phyloP scores from a whole-genome alignment of 2,888 invertebrate genomes.

The Scaptomyza reducta region DNA sequence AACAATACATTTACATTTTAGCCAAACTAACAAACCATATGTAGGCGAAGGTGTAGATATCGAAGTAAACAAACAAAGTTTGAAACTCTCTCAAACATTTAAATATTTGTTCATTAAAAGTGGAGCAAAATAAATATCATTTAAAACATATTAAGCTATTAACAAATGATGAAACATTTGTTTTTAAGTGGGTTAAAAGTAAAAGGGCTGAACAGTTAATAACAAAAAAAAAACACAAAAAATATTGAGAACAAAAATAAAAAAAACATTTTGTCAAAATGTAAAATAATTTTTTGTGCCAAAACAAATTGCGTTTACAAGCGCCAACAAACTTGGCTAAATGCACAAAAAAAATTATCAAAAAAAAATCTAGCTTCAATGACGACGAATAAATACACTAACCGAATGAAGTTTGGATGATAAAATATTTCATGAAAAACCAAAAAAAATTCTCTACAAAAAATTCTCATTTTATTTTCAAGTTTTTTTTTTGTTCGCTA shows the following conservation, averaged over 20 bases:
- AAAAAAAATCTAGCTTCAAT: background rate
- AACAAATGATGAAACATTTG: background rate
- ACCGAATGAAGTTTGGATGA: background rate
- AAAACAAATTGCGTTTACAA: constrained; percentile 67
- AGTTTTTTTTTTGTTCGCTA: too few relatives aligned
- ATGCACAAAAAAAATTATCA: constrained; percentile 26
- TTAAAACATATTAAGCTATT: background rate
- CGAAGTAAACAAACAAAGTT: background rate
- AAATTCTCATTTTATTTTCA: background rate
- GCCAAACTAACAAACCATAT: constrained; percentile 23
- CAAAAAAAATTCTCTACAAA: too few relatives aligned
- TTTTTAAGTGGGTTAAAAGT: constrained; percentile 4
- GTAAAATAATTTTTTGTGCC: constrained; percentile 50
- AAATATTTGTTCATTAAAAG: background rate
- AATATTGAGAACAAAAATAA: constrained; percentile 36
- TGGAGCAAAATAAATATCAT: constrained; percentile 4
- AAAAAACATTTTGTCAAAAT: constrained; percentile 18
- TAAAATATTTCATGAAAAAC: too few relatives aligned
- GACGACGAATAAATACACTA: background rate
- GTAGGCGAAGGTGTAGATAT: constrained; percentile 27
- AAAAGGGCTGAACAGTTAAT: constrained; percentile 14
- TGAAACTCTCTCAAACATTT: background rate
- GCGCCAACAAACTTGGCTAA: constrained; percentile 70
- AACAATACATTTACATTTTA: constrained; percentile 50
- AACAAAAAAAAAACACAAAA: constrained; percentile 2